Conservation (phyloP, 2,888 invertebrate species). For the Polydrusus pterygomalis region DNA sequence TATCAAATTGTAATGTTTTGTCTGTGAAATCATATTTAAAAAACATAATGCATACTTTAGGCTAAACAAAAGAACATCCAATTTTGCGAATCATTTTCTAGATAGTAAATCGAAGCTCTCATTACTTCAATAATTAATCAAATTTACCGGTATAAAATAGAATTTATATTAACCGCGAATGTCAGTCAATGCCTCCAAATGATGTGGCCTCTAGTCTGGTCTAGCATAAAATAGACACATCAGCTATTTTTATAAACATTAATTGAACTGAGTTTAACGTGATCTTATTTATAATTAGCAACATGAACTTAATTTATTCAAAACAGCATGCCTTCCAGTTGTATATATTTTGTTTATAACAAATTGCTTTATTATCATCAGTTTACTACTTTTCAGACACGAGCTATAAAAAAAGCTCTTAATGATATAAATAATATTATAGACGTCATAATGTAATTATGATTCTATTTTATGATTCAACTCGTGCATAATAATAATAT, state of each 20-base stretch:
- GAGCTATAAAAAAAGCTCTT: too few relatives aligned
- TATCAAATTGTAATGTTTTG: too few relatives aligned
- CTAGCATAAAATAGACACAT: conserved; percentile 18
- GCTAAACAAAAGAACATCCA: too few relatives aligned
- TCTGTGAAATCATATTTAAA: too few relatives aligned
- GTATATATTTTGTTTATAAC: background rate
- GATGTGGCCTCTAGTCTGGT: conserved; percentile 7
- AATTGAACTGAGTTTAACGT: conserved; percentile 14
- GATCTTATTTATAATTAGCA: conserved; percentile 21
- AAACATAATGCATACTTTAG: too few relatives aligned
- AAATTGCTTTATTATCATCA: background rate
- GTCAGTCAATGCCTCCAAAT: conserved; percentile 25
- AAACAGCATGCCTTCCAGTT: background rate
- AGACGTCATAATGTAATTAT: too few relatives aligned
- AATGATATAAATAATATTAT: too few relatives aligned
- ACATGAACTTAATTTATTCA: conserved; percentile 7
- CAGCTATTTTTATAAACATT: conserved; percentile 21
- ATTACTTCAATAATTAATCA: background rate
- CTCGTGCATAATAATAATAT: too few relatives aligned
- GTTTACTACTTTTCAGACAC: too few relatives aligned
- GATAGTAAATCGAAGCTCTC: background rate
- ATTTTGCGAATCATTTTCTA: background rate
- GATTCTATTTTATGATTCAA: too few relatives aligned
- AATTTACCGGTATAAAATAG: background rate
- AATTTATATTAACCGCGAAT: conserved; percentile 14